Percentiles rank a stretch among this genome's conserved stretches.
Conservation (phyloP, 2,888 invertebrate genomes). For the Agrenia bidenticulata region DNA sequence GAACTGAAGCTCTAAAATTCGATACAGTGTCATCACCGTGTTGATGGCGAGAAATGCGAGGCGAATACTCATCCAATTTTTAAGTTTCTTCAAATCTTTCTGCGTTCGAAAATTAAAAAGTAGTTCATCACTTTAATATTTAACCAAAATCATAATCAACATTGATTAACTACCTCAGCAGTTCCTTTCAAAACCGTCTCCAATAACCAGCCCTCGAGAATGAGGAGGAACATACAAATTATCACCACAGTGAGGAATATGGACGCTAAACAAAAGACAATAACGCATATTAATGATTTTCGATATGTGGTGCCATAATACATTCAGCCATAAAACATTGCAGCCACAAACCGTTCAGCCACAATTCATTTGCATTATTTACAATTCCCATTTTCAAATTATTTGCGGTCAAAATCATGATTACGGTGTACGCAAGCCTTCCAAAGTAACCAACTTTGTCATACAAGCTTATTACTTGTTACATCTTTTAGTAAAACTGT, state of each 20-base stretch:
- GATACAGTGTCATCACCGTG: conserved; percentile 12
- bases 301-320: too few species aligned
- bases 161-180: conserved; percentile 10
- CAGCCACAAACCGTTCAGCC: too few species aligned
- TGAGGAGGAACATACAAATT: conserved; percentile 12
- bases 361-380: too few species aligned
- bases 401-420: too few species aligned
- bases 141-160: neutral
- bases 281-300: too few species aligned
- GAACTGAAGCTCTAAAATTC: conserved; percentile 15
- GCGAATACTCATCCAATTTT: conserved; percentile 20
- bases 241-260: conserved; percentile 19
- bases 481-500: too few species aligned
- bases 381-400: too few species aligned
- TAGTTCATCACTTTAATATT: neutral
- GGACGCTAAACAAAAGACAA: conserved; percentile 21
- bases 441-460: too few species aligned
- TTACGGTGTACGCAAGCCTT: too few species aligned
- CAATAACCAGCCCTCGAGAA: conserved; percentile 16
- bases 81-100: conserved; percentile 10
- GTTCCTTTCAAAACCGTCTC: conserved; percentile 20
- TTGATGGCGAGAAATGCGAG: conserved; percentile 6
- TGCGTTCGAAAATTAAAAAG: neutral
- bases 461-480: too few species aligned
- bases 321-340: too few species aligned